Evolutionary conservation across 2,888 invertebrate species (phyloP).

Genomic region (Drosophila histrio): DNA sequence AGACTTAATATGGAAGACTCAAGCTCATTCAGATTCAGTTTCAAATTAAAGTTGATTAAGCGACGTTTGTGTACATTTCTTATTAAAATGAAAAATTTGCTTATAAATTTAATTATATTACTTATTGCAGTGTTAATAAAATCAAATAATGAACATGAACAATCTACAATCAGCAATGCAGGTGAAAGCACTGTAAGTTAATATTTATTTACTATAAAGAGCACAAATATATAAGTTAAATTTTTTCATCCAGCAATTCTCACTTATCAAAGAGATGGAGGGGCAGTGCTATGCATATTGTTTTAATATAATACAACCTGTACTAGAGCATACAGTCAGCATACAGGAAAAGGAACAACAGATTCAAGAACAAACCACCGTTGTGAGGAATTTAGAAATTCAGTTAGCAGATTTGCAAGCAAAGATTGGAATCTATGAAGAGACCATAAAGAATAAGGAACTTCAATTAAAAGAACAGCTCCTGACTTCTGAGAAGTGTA

Average conservation of each 20-base stretch:
- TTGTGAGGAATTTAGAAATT: not conserved
- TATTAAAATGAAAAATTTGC: not conserved
- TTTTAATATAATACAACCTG: slow-evolving; percentile 5
- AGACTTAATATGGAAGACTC: not conserved
- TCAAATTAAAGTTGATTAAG: not conserved
- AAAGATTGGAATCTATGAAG: not conserved
- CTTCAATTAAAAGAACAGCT: not conserved
- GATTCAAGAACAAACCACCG: not conserved
- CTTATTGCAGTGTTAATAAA: not conserved
- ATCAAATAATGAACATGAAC: not conserved
- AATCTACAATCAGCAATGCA: not conserved
- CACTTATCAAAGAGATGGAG: not conserved
- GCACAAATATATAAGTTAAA: not conserved
- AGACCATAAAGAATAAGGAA: not conserved
- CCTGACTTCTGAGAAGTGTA: not conserved
- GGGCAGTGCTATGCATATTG: slow-evolving; percentile 15
- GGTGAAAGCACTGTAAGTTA: not conserved
- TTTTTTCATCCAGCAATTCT: not conserved
- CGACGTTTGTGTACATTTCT: not conserved
- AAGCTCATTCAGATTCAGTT: not conserved
- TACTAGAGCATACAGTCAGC: slow-evolving; percentile 4
- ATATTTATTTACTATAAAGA: not conserved
- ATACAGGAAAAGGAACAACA: slow-evolving; percentile 3
- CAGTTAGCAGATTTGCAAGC: not conserved
- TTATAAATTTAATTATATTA: not conserved